A percentile compares a stretch with the other conserved stretches of the same genome.
Conservation (phyloP, 2,113 vertebrate genomes). For the Lepus timidus region DNA sequence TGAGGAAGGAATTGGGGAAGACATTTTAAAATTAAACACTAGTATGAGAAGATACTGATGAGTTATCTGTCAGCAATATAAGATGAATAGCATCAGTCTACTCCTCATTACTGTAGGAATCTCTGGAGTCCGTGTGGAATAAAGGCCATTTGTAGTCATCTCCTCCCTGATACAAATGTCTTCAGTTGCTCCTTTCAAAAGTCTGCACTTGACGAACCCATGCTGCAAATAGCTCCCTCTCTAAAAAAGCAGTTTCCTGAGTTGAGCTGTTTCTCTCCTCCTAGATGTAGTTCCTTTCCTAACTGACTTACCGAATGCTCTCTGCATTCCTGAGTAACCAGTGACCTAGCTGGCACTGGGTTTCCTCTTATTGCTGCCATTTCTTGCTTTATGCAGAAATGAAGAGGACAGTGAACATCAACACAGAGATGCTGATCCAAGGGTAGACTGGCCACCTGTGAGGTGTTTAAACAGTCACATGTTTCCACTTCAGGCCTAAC, state of each 20-base stretch:
- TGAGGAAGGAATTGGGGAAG: background rate
- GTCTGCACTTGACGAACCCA: background rate
- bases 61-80: background rate
- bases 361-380: constrained; percentile 45
- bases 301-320: constrained; percentile 57
- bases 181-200: background rate
- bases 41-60: constrained; percentile 10
- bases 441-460: background rate
- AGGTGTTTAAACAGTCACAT: background rate
- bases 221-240: background rate
- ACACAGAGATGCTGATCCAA: constrained; percentile 34
- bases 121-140: background rate
- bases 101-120: background rate
- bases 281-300: background rate
- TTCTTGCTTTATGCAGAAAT: constrained; percentile 25
- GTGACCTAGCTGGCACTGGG: background rate
- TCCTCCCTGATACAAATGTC: background rate
- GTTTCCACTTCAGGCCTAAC: background rate
- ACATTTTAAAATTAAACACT: background rate
- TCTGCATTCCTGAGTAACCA: background rate
- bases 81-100: background rate
- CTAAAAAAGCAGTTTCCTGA: constrained; percentile 25
- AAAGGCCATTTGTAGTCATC: background rate
- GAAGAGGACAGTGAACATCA: constrained; percentile 61
- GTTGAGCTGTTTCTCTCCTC: constrained; percentile 6